Conservation (phyloP, 2,113 vertebrate genomes). For the Regulus satrapa region DNA sequence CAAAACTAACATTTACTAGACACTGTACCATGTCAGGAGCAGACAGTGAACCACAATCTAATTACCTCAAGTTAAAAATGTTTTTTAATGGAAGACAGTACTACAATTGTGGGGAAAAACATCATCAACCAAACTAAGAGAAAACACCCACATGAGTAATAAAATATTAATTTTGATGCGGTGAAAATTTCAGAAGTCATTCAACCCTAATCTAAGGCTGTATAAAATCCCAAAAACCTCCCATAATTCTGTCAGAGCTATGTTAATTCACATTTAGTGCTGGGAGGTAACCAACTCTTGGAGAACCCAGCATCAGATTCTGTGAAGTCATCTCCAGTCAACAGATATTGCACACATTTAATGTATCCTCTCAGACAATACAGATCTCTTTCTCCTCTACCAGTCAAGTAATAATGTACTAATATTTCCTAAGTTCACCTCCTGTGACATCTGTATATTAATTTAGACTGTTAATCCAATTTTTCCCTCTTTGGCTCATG, state of each 20-base stretch:
- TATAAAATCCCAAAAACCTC: not conserved
- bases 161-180: not conserved
- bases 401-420: not conserved
- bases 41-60: not conserved
- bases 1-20: not conserved
- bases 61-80: not conserved
- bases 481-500: not conserved
- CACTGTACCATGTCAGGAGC: not conserved
- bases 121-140: not conserved
- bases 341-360: not conserved
- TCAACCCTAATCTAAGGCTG: not conserved
- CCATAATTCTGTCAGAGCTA: not conserved
- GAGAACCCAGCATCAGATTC: not conserved
- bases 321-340: not conserved
- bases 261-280: not conserved
- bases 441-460: not conserved
- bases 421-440: not conserved
- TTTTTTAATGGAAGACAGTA: not conserved
- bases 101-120: accelerated
- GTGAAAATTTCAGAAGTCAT: not conserved
- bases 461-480: not conserved
- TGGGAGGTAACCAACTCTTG: not conserved
- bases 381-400: not conserved
- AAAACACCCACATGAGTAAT: not conserved
- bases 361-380: not conserved